A percentile compares a stretch with the other conserved stretches of the same genome.
Evolutionary conservation across 2,113 vertebrate genomes (phyloP).

Genomic region (Nerophis ophidion): DNA sequence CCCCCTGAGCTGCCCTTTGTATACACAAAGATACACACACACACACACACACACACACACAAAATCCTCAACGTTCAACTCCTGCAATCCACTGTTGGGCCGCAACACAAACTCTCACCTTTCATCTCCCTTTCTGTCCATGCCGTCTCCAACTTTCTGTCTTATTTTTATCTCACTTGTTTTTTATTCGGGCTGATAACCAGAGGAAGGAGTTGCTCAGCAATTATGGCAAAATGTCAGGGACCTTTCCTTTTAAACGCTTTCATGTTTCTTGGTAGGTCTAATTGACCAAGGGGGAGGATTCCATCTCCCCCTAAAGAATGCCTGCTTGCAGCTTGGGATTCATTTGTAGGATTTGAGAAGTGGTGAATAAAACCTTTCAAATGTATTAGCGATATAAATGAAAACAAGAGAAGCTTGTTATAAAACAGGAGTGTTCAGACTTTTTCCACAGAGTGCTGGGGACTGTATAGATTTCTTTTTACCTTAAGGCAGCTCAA

Average conservation of each 20-base stretch:
- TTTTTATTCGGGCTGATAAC: slow-evolving; percentile 28
- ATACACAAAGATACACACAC: slow-evolving; percentile 7
- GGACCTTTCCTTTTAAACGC: slow-evolving; percentile 12
- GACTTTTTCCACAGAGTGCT: too few species aligned
- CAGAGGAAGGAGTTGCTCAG: slow-evolving; percentile 2
- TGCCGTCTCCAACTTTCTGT: slow-evolving; percentile 2
- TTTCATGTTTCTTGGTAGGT: slow-evolving; percentile 35
- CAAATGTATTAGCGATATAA: slow-evolving; percentile 49
- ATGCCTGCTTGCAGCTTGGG: slow-evolving; percentile 46
- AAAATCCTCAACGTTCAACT: slow-evolving; percentile 7
- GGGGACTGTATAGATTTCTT: too few species aligned
- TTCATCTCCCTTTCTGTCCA: slow-evolving; percentile 21
- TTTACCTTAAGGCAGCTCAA: too few species aligned
- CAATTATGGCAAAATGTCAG: slow-evolving; percentile 36
- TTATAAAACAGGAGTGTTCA: neutral
- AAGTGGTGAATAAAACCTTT: slow-evolving; percentile 28
- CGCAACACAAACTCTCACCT: slow-evolving; percentile 37
- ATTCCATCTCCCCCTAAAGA: slow-evolving; percentile 37
- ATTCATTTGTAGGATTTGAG: slow-evolving; percentile 49
- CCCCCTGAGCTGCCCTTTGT: slow-evolving; percentile 15
- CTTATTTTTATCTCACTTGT: slow-evolving; percentile 8
- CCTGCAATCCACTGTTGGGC: slow-evolving; percentile 23
- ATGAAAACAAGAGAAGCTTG: slow-evolving; percentile 23
- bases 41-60: slow-evolving; percentile 14
- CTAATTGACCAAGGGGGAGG: slow-evolving; percentile 19